Evolutionary conservation across 2,797 vertebrate species (phyloP).

Genomic region (Neoniphon sammara): DNA sequence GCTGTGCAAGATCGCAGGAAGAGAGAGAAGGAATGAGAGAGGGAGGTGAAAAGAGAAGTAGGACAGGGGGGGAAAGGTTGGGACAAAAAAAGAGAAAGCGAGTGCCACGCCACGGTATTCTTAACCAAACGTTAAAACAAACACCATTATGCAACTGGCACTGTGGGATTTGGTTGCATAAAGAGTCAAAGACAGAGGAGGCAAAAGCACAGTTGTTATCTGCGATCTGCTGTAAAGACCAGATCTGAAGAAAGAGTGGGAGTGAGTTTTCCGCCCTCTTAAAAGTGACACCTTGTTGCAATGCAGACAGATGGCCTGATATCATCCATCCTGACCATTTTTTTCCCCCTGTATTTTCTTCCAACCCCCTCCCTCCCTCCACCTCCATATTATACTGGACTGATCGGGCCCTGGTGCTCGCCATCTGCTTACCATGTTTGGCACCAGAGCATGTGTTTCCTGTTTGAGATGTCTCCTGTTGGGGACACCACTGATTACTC

Average conservation of each 20-base stretch:
- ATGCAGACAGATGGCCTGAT: slow-evolving; percentile 77
- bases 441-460: slow-evolving; percentile 57
- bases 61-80: background rate
- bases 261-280: slow-evolving; percentile 60
- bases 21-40: background rate
- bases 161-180: slow-evolving; percentile 60
- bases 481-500: slow-evolving; percentile 57
- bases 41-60: background rate
- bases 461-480: slow-evolving; percentile 55
- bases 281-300: slow-evolving; percentile 65
- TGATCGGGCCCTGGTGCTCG: slow-evolving; percentile 69
- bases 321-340: slow-evolving; percentile 56
- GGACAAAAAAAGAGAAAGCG: background rate
- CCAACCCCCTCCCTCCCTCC: slow-evolving; percentile 25
- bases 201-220: slow-evolving; percentile 49
- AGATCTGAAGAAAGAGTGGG: slow-evolving; percentile 56
- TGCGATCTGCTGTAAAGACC: slow-evolving; percentile 35
- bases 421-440: slow-evolving; percentile 78
- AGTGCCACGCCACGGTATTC: slow-evolving; percentile 5
- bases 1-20: slow-evolving; percentile 24
- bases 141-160: slow-evolving; percentile 56
- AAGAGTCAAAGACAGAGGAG: slow-evolving; percentile 61
- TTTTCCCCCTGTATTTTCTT: slow-evolving; percentile 42
- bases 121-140: slow-evolving; percentile 42
- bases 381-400: slow-evolving; percentile 51